Evolutionary conservation across 2,888 invertebrate species (phyloP).

Genomic region (Xanthia togata): DNA sequence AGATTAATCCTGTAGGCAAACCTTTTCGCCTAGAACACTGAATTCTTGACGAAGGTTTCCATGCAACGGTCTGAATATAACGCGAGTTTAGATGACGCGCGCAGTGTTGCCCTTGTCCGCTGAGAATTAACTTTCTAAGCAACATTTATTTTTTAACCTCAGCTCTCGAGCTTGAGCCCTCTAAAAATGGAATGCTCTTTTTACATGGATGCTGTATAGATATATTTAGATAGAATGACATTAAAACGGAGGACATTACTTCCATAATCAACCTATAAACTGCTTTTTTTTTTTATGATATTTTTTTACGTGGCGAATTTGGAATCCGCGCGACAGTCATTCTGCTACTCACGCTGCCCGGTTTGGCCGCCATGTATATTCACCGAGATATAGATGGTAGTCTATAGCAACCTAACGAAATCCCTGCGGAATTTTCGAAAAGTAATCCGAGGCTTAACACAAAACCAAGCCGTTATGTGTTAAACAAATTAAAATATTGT

Average conservation of each 20-base stretch:
- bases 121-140: conserved; percentile 30
- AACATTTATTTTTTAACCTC: conserved; percentile 29
- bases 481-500: no score
- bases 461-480: no score
- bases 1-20: conserved; percentile 25
- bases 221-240: conserved; percentile 1
- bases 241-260: not conserved
- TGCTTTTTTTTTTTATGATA: no score
- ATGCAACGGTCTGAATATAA: conserved; percentile 40
- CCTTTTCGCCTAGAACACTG: conserved; percentile 35
- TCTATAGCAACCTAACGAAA: no score
- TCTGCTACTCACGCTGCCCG: no score
- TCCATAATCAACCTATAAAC: no score
- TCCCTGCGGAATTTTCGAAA: no score
- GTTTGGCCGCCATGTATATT: no score
- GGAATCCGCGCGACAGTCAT: no score
- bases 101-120: conserved; percentile 9
- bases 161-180: conserved; percentile 15
- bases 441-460: no score
- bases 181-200: conserved; percentile 8
- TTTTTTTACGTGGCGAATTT: no score
- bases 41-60: conserved; percentile 49
- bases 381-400: no score
- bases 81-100: conserved; percentile 27
- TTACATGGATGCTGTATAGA: not conserved